A percentile compares a stretch with the other conserved stretches of the same genome.
phyloP scores from a whole-genome alignment of 2,797 vertebrate species.

The Hypotaenidia okinawae region DNA sequence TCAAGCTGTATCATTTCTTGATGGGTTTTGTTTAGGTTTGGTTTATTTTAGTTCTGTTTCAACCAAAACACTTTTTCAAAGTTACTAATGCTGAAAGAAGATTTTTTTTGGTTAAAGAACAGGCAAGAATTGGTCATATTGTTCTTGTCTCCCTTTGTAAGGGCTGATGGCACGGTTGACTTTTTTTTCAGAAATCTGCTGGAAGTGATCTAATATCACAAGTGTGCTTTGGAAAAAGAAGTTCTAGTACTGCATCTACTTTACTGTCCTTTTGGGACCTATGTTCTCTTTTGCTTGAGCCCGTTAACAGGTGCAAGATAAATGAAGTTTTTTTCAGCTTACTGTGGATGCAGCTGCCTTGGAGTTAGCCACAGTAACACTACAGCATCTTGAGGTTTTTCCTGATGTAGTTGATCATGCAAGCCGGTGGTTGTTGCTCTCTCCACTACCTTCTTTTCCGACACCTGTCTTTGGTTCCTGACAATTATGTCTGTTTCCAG shows the following conservation, averaged over 20 bases:
- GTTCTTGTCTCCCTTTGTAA: background rate
- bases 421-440: background rate
- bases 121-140: background rate
- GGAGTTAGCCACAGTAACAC: background rate
- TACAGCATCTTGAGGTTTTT: background rate
- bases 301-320: background rate
- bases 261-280: background rate
- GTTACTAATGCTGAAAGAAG: background rate
- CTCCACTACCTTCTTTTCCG: background rate
- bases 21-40: background rate
- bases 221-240: background rate
- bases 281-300: background rate
- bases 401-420: background rate
- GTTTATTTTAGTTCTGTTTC: background rate
- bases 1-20: background rate
- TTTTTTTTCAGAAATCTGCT: background rate
- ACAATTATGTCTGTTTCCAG: background rate
- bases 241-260: background rate
- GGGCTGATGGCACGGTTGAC: background rate
- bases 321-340: slow-evolving; percentile 4
- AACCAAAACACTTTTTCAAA: background rate
- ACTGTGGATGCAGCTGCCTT: background rate
- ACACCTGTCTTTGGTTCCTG: background rate
- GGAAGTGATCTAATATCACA: background rate
- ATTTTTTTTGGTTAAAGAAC: background rate